Evolutionary conservation across 2,113 vertebrate genomes (phyloP).

Genomic region (Urocolius indicus): DNA sequence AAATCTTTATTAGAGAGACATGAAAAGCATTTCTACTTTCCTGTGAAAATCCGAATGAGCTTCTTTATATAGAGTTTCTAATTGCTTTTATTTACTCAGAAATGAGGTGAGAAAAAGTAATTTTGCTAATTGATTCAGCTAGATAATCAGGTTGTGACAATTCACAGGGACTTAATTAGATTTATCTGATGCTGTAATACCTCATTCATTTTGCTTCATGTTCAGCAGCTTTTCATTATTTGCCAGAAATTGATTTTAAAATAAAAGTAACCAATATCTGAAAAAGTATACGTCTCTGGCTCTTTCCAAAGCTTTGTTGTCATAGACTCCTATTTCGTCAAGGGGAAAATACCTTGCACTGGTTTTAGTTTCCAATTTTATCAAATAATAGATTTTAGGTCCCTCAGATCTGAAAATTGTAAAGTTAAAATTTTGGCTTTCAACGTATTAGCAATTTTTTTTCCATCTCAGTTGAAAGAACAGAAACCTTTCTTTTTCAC

Average conservation of each 20-base stretch:
- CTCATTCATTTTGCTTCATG: background rate
- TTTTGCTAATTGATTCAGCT: background rate
- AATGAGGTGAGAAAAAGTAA: background rate
- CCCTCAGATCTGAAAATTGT: background rate
- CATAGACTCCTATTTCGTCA: background rate
- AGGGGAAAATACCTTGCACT: background rate
- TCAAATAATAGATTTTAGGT: background rate
- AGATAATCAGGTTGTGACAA: background rate
- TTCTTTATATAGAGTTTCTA: background rate
- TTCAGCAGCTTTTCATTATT: background rate
- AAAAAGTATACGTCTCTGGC: background rate
- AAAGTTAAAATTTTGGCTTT: background rate
- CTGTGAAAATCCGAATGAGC: background rate
- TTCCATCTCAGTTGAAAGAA: background rate
- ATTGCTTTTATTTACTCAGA: background rate
- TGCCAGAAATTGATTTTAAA: background rate
- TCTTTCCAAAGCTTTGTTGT: background rate
- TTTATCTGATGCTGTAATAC: background rate
- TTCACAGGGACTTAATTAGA: background rate
- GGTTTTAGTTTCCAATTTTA: background rate
- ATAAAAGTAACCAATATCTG: background rate
- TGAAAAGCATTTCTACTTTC: background rate
- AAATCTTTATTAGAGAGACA: background rate
- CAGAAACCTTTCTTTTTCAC: background rate
- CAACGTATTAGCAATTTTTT: background rate